Base-by-base conservation (phyloP, 1,140 invertebrate species). In the Bactericera cockerelli region DNA sequence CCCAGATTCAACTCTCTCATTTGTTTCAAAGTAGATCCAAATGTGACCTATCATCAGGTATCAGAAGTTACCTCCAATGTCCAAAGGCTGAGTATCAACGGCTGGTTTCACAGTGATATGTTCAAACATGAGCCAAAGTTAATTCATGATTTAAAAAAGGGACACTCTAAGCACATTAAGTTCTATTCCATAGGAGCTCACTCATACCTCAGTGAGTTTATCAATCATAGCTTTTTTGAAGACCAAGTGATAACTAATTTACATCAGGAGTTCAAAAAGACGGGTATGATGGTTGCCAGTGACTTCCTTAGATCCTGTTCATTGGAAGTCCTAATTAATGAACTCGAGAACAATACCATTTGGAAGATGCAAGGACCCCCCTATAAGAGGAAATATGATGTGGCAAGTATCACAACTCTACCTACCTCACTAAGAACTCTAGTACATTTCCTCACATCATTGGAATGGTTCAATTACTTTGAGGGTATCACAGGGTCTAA, bases 311-410 rank as follows among this genome's bases (percentile, higher is more conserved):
- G 42, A 49, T 6, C n/a, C 8, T 49, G 42, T n/a, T 10, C 42
- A 4, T n/a, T 49, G 19, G 3, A 22, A 10, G n/a, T 49, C 8
- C 42, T 49, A 6, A 49, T 22, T 19, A n/a, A 49, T 6, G 42
- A 49, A n/a, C 19, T 49, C 6, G 42, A 49, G 22, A 19, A 19
- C n/a, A 49, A 49, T 4, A 49, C 42, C 6, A 4, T 19, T 10
- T 49, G 42, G 42, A 16, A 49, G 22, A 19, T 49, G 42, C 42
- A 49, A 49, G 42, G 42, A 19, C 42, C 42, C 22, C 42, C 42
- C 3, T 49, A 49, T n/a, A 49, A 49, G 19, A 49, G n/a, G 22
- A 49, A 49, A 49, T 49, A 49, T 49, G 42, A 49, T 49, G 42
- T 49, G 8, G 42, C n/a, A 4, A 19, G n/a, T 49, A 49, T 49